These are phyloP conservation scores for Cecidostiba fungosa DNA, from an alignment of 2,888 invertebrate genomes.

Conservation along the genomic window DNA sequence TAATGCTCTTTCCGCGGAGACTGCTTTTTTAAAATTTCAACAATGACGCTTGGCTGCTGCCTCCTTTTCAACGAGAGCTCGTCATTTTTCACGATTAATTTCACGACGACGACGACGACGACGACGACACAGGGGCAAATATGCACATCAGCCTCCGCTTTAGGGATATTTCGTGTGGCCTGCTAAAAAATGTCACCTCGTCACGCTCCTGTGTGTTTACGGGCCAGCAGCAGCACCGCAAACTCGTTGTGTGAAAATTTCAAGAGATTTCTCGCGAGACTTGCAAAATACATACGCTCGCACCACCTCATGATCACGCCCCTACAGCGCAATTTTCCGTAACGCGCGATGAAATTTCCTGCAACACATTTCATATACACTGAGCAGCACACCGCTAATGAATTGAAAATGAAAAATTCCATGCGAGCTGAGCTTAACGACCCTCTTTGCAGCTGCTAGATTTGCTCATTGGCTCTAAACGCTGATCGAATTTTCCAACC, in stretches of 20 bases:
- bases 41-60: not conserved
- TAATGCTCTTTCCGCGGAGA: constrained; percentile 62
- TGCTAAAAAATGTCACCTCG: not conserved
- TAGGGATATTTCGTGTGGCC: not conserved
- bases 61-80: not conserved
- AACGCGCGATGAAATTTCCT: not conserved
- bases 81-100: constrained; percentile 59
- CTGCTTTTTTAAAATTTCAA: constrained; percentile 54
- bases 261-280: not conserved
- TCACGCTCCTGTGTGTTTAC: not conserved
- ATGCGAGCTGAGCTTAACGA: constrained; percentile 40
- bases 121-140: no score
- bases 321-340: not conserved
- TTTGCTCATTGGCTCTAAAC: constrained; percentile 40
- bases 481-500: constrained; percentile 58
- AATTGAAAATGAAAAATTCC: constrained; percentile 18
- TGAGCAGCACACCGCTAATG: not conserved
- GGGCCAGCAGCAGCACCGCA: not conserved
- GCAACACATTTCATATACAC: not conserved
- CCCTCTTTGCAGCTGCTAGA: constrained; percentile 33
- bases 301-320: not conserved
- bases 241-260: not conserved
- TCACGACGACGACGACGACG: no score
- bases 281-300: not conserved
- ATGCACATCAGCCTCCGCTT: not conserved